Percentiles rank a stretch among this genome's conserved stretches.
Evolutionary conservation across 2,797 vertebrate species (phyloP).

Genomic region (Rhynchonycteris naso): DNA sequence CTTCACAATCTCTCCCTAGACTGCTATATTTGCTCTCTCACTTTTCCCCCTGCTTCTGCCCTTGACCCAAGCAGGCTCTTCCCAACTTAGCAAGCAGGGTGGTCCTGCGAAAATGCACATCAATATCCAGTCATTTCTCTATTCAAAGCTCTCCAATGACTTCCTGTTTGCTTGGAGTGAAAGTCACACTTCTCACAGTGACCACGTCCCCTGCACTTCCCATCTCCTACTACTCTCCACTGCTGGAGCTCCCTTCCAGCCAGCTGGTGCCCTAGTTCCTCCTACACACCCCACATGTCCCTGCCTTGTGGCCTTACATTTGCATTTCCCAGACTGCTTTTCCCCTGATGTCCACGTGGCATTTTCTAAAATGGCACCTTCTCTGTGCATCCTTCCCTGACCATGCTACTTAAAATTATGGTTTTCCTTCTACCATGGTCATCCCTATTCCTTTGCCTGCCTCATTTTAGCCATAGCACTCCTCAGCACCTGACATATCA

Average conservation of each 20-base stretch:
- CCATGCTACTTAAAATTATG: constrained; percentile 2
- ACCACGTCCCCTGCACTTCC: not conserved
- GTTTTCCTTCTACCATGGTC: not conserved
- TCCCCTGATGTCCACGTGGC: not conserved
- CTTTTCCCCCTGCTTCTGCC: not conserved
- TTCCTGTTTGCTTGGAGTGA: not conserved
- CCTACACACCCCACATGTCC: not conserved
- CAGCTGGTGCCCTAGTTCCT: not conserved
- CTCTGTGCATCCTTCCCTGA: not conserved
- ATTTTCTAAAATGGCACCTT: constrained; percentile 2
- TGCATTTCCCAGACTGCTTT: not conserved
- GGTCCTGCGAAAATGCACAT: not conserved
- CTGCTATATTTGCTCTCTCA: not conserved
- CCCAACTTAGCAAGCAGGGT: not conserved
- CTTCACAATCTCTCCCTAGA: not conserved
- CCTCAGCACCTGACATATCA: not conserved
- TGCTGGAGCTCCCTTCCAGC: not conserved
- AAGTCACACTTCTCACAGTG: not conserved
- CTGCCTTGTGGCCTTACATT: not conserved
- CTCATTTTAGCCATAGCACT: not conserved
- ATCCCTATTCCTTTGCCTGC: not conserved
- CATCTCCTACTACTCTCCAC: not conserved
- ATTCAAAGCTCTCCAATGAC: not conserved
- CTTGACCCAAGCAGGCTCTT: not conserved
- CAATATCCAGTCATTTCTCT: not conserved